Evolutionary conservation across 2,113 vertebrate genomes (phyloP), one percentile per base, ranked within the genome.

Genomic region (Rhea americana): DNA sequence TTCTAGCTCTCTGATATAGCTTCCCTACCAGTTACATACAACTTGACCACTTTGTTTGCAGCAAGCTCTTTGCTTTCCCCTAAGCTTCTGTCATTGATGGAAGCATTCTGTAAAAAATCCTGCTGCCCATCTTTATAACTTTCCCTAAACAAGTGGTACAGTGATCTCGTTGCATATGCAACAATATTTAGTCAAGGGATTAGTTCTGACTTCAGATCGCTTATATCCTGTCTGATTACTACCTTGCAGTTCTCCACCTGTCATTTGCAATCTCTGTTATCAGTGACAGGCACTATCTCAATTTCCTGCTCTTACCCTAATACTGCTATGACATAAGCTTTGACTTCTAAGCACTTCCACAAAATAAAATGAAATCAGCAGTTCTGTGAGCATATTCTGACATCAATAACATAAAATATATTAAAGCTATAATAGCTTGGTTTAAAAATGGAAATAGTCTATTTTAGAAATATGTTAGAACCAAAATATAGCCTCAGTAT

Each of bases 361-460:
- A 66, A 87, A 79, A 61, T 47, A 51, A 81, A 81, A 71, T 68
- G 1, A 63, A 79, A 11, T 58, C 18, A 71, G 89, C 59, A 63
- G 37, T 89, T 86, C 5, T 68, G 68, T 18, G n/a, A 71, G 8
- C 48, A 17, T 63, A 61, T 82, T 85, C 37, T 85, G 41, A 71
- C 43, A 81, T 70, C 25, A 89, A 15, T 65, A 85, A 75, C 48
- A 26, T 32, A 79, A 72, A 86, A 47, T 72, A 88, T 37, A 26
- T 32, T 89, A 78, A 87, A 91, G 28, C 56, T 90, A 59, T 51
- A 91, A 71, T 82, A 66, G 76, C 39, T 55, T 58, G 13, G 48
- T 91, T 74, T 70, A 70, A 82, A 93, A 89, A 82, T 87, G 59
- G 75, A 92, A 94, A 89, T 89, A 59, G 5, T 85, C 71, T 80